Conservation (phyloP, 2,888 invertebrate genomes). For the Dione juno region DNA sequence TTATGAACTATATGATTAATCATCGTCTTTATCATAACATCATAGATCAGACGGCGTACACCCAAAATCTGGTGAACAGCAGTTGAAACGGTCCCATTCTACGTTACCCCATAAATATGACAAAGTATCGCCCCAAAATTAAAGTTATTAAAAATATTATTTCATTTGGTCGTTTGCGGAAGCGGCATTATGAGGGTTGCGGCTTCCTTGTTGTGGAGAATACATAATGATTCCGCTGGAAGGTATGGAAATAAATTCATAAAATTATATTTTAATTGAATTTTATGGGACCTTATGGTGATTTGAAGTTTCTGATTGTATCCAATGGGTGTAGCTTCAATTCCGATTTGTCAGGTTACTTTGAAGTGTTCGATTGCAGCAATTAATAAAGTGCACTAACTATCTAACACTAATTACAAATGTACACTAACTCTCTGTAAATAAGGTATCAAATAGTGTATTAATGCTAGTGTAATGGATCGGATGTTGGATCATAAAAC, state of each 20-base stretch:
- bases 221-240: conserved; percentile 16
- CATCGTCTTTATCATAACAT: no score
- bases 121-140: conserved; percentile 28
- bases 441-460: no score
- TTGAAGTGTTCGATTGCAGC: no score
- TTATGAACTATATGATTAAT: no score
- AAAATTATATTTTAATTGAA: conserved; percentile 5
- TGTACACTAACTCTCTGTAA: no score
- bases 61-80: neutral
- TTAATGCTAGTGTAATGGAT: no score
- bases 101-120: conserved; percentile 44
- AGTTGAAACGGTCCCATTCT: conserved; percentile 23
- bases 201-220: conserved; percentile 20
- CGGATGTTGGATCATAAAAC: no score
- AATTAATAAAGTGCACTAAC: no score
- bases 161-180: conserved; percentile 22
- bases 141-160: conserved; percentile 35
- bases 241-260: neutral
- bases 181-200: neutral
- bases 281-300: neutral
- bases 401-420: no score
- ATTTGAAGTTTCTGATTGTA: neutral
- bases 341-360: no score
- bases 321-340: no score
- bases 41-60: no score